Base-by-base conservation (phyloP, 1,140 invertebrate genomes). In the Drosophila gunungcola region DNA sequence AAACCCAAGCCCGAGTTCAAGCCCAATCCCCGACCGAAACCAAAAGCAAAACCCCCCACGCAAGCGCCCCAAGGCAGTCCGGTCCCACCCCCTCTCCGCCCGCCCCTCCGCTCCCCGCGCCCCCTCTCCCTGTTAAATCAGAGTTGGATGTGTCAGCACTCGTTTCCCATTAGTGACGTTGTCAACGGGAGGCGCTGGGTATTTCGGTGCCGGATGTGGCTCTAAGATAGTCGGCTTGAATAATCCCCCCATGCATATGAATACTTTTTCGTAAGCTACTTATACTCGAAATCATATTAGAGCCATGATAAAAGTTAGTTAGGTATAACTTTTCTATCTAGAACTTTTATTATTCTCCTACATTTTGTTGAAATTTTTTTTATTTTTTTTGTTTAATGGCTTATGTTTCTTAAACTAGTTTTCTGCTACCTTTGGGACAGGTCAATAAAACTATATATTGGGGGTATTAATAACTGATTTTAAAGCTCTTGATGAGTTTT, bases 171-270 rank as follows among this genome's bases (percentile, higher is more conserved):
- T 83, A 88, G 45, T 73, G 58, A 64, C 64, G 45, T 67, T 60
- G 48, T 43, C 43, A 36, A 9, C 48, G 77, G 62, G 74, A 63
- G 70, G 32, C 45, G 34, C 49, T 73, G 79, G 73, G 57, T 72
- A 72, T 80, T 84, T 84, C 39, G 43, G 39, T 69, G 32, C 83
- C 83, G 83, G 83, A 88, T 88, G 79, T 77, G 60, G 55, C 54
- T 45, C 57, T 25, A 49, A 65, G 58, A 83, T 79, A 86, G 67
- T 57, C 57, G 45, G 25, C 42, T 42, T 46, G 60, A 80, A 67
- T 84, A 80, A 80, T 16, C 36, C 39, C 45, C 25, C 62, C 53
- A 13, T n/a, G 21, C 5, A 27, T 13, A n/a, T 38, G 5, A 48
- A 48, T 25, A n/a, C 5, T 3, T 0, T 27, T 12, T 48, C 25